These are phyloP conservation scores for Melanotaenia maccullochi DNA, from an alignment of 2,797 vertebrate species.

Conservation along the genomic window DNA sequence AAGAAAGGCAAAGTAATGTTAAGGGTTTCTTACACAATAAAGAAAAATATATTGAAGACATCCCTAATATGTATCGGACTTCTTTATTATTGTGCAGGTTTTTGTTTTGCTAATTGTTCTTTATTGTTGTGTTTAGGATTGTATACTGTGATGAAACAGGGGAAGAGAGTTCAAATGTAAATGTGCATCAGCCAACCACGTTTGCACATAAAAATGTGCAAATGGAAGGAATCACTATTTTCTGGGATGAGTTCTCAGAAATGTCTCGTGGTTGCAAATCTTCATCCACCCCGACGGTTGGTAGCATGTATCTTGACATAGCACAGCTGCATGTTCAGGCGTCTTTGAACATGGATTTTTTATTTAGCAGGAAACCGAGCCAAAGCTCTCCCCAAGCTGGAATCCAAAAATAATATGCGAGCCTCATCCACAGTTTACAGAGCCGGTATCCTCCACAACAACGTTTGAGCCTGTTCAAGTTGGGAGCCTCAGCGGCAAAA, in stretches of 20 bases:
- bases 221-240: constrained; percentile 91
- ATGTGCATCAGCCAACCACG: constrained; percentile 94
- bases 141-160: constrained; percentile 94
- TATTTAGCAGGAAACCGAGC: constrained; percentile 90
- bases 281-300: constrained; percentile 89
- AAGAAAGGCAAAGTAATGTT: neutral
- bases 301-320: constrained; percentile 32
- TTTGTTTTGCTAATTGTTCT: neutral
- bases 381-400: constrained; percentile 98
- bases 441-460: constrained; percentile 87
- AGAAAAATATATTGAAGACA: neutral
- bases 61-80: neutral
- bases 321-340: neutral
- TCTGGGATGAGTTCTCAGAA: constrained; percentile 97
- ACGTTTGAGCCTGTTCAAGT: constrained; percentile 94
- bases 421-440: constrained; percentile 95
- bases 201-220: constrained; percentile 95
- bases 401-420: constrained; percentile 98
- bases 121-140: constrained; percentile 81
- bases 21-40: neutral
- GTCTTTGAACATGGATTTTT: neutral
- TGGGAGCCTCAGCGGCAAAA: constrained; percentile 88
- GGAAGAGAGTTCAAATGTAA: constrained; percentile 90
- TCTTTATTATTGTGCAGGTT: neutral
- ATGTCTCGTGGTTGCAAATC: constrained; percentile 89